phyloP scores from a whole-genome alignment of 2,888 invertebrate species.

The Eupithecia subfuscata region DNA sequence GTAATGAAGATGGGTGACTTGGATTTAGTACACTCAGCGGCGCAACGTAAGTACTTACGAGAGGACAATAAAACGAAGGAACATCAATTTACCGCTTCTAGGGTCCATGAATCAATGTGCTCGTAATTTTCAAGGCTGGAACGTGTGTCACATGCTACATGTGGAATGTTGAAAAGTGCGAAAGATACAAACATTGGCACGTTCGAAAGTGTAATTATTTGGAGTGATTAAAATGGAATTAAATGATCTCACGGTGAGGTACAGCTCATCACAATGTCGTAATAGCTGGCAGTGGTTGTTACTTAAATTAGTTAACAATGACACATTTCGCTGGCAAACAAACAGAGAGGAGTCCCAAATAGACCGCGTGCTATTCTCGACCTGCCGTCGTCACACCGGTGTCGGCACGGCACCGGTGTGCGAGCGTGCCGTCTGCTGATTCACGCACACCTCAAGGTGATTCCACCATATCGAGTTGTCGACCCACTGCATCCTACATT shows the following conservation, averaged over 20 bases:
- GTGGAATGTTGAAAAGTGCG: constrained; percentile 26
- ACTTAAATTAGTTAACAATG: constrained; percentile 85
- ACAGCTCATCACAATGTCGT: constrained; percentile 68
- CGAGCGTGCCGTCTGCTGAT: constrained; percentile 76
- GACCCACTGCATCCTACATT: constrained; percentile 41
- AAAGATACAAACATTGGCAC: constrained; percentile 19
- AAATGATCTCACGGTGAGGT: constrained; percentile 53
- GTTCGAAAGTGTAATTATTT: constrained; percentile 39
- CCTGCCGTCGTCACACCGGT: constrained; percentile 75
- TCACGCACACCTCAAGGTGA: constrained; percentile 81
- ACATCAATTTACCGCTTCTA: constrained; percentile 60
- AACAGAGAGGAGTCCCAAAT: constrained; percentile 80
- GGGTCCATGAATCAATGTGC: constrained; percentile 64
- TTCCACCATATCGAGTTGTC: constrained; percentile 41
- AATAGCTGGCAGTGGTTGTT: constrained; percentile 80
- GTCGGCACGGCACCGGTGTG: constrained; percentile 32
- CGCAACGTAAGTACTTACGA: constrained; percentile 49
- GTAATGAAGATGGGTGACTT: constrained; percentile 40
- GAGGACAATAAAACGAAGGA: constrained; percentile 60
- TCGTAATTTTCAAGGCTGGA: constrained; percentile 56
- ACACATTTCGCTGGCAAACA: constrained; percentile 84
- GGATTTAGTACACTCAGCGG: constrained; percentile 13
- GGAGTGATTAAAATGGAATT: constrained; percentile 59
- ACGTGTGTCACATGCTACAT: constrained; percentile 39
- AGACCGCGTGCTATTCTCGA: constrained; percentile 80